Evolutionary conservation across 1,140 invertebrate genomes (phyloP).

Genomic region (Heterodera schachtii): DNA sequence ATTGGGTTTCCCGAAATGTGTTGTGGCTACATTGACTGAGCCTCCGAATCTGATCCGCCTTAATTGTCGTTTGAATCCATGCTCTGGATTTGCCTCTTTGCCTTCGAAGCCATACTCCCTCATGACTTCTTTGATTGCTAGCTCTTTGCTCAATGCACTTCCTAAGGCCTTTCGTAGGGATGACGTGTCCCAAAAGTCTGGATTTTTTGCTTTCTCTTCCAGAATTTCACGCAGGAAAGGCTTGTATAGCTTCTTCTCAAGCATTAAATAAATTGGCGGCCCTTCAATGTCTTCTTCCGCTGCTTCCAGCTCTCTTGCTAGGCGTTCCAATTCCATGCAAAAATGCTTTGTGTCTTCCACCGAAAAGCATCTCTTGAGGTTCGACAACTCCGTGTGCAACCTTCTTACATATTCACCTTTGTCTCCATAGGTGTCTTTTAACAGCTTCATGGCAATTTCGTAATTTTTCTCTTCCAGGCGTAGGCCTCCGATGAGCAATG

Average conservation of each 20-base stretch:
- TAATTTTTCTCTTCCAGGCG: conserved; percentile 8
- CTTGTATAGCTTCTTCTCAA: not conserved
- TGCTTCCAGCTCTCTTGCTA: no score
- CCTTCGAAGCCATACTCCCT: not conserved
- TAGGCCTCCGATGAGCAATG: not conserved
- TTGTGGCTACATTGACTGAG: no score
- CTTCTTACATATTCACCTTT: not conserved
- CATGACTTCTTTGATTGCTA: conserved; percentile 7
- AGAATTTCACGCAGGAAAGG: not conserved
- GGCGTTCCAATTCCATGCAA: no score
- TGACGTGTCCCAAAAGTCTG: no score
- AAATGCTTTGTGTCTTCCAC: no score
- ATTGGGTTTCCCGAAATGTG: no score
- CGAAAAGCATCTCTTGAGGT: no score
- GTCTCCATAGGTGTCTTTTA: not conserved
- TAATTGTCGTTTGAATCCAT: no score
- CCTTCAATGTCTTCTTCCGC: no score
- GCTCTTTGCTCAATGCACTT: not conserved
- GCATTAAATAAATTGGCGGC: conserved; percentile 1
- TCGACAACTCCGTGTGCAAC: no score
- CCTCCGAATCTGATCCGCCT: no score
- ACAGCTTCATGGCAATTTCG: not conserved
- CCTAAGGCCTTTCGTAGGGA: not conserved
- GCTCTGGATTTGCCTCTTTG: no score
- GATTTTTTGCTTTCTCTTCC: not conserved